A percentile compares a stretch with the other conserved stretches of the same genome.
Evolutionary conservation across 2,888 invertebrate species (phyloP).

Genomic region (Pimpla rufipes): DNA sequence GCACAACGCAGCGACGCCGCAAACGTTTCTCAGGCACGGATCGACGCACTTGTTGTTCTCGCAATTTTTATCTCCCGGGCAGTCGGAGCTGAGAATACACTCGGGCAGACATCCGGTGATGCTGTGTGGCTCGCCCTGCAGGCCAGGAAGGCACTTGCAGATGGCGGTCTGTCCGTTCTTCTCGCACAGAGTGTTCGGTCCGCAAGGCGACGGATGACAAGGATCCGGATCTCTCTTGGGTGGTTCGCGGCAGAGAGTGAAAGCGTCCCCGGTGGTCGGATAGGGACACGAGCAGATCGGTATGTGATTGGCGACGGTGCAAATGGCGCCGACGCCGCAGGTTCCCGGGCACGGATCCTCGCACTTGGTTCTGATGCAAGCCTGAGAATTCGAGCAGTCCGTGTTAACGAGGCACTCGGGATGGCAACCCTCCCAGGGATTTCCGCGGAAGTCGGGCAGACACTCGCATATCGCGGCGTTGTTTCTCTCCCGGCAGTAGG

Average conservation of each 20-base stretch:
- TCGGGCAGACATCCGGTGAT: slow-evolving; percentile 86
- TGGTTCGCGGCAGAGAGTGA: slow-evolving; percentile 87
- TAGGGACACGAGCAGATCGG: slow-evolving; percentile 91
- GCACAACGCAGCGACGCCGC: slow-evolving; percentile 92
- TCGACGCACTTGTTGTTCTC: slow-evolving; percentile 93
- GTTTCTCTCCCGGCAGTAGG: slow-evolving; percentile 89
- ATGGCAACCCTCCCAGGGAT: slow-evolving; percentile 87
- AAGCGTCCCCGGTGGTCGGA: slow-evolving; percentile 92
- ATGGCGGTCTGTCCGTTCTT: slow-evolving; percentile 83
- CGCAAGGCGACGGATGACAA: slow-evolving; percentile 86
- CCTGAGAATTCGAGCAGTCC: slow-evolving; percentile 89
- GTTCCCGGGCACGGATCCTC: slow-evolving; percentile 91
- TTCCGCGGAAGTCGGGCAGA: slow-evolving; percentile 89
- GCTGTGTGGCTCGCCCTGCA: slow-evolving; percentile 84
- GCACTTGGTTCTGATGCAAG: slow-evolving; percentile 90
- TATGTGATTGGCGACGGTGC: slow-evolving; percentile 91
- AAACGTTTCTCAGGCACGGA: slow-evolving; percentile 92
- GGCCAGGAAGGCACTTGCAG: slow-evolving; percentile 85
- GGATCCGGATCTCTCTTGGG: slow-evolving; percentile 79
- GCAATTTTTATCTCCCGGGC: slow-evolving; percentile 93
- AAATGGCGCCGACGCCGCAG: slow-evolving; percentile 91
- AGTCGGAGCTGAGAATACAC: slow-evolving; percentile 89
- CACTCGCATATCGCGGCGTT: slow-evolving; percentile 90
- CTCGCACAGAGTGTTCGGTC: slow-evolving; percentile 86
- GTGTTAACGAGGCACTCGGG: slow-evolving; percentile 92